Evolutionary conservation across 1,140 invertebrate genomes (phyloP).

Genomic region (Tetranychus urticae): DNA sequence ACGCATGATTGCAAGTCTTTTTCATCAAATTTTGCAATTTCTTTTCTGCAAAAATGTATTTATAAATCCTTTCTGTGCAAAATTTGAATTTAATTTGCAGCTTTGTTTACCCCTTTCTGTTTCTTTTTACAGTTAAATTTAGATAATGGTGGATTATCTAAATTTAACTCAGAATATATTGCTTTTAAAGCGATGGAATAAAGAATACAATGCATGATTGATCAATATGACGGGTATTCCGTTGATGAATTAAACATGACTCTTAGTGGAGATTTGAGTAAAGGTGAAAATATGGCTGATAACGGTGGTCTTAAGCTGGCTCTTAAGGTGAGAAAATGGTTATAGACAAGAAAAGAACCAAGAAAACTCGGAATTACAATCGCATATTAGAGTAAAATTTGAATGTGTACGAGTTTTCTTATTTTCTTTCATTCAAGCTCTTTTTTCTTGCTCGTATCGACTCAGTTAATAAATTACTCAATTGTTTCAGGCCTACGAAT

Average conservation of each 20-base stretch:
- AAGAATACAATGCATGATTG: slow-evolving; percentile 58
- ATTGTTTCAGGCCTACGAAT: not conserved
- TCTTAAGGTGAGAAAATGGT: slow-evolving; percentile 14
- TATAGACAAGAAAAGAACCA: too few species aligned
- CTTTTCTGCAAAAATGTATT: not conserved
- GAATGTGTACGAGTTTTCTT: too few species aligned
- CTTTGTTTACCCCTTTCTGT: not conserved
- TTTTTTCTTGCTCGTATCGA: too few species aligned
- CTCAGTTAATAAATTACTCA: too few species aligned
- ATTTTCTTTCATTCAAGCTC: too few species aligned
- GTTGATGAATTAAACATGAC: not conserved
- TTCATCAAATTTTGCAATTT: too few species aligned
- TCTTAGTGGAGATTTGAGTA: slow-evolving; percentile 9
- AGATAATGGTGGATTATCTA: not conserved
- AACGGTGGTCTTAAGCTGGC: slow-evolving; percentile 34
- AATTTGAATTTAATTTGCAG: not conserved
- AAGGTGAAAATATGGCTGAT: slow-evolving; percentile 32
- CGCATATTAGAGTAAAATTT: too few species aligned
- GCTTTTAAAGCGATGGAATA: slow-evolving; percentile 9
- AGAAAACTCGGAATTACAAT: too few species aligned
- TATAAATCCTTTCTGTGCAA: not conserved
- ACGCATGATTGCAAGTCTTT: too few species aligned
- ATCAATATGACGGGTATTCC: slow-evolving; percentile 38
- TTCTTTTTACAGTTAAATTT: not conserved
- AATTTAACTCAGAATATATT: not conserved